These are phyloP conservation scores for Myocastor coypus DNA, from an alignment of 2,113 vertebrate genomes.

Conservation along the genomic window DNA sequence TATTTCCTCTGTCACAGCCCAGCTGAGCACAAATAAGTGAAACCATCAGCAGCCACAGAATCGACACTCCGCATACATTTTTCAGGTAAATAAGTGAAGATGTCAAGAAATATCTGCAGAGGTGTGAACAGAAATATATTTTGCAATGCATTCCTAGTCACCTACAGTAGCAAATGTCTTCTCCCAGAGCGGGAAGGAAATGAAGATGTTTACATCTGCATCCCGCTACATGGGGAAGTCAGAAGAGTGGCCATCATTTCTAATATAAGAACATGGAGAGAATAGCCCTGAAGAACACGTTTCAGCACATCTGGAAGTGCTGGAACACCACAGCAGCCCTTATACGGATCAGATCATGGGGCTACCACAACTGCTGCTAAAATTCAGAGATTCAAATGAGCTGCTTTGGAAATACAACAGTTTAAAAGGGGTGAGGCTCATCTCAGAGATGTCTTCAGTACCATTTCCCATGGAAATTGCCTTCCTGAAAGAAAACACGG, in stretches of 20 bases:
- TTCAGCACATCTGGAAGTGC: neutral
- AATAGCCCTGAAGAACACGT: neutral
- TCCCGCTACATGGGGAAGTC: no score
- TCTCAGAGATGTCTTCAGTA: no score
- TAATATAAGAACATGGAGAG: neutral
- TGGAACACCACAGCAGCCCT: no score
- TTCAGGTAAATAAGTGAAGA: neutral
- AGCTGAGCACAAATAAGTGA: fast-evolving
- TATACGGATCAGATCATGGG: neutral
- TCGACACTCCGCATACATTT: neutral
- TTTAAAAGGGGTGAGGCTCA: no score
- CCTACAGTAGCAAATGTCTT: neutral
- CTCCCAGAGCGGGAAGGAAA: no score
- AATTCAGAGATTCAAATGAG: neutral
- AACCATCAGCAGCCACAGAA: neutral
- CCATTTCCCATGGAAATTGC: neutral
- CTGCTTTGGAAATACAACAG: neutral
- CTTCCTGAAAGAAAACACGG: neutral
- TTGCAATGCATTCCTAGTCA: neutral
- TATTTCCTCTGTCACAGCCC: no score
- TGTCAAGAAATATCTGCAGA: neutral
- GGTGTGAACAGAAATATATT: neutral
- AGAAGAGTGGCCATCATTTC: neutral
- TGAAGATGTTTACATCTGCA: neutral
- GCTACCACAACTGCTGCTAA: neutral